These are phyloP conservation scores for Myotis lucifugus DNA, from an alignment of 2,113 vertebrate species.

Conservation along the genomic window DNA sequence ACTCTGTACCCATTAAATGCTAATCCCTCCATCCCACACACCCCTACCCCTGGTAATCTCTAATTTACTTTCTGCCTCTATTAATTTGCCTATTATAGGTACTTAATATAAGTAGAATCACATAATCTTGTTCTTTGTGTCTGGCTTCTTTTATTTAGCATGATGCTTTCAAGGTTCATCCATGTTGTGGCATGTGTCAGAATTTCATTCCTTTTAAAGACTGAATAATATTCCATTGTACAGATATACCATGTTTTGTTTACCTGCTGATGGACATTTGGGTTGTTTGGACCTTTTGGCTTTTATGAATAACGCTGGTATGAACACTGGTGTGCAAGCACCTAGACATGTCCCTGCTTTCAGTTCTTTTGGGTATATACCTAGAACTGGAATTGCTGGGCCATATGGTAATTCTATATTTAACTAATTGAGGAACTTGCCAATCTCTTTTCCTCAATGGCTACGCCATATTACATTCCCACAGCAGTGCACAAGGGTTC, in stretches of 20 bases:
- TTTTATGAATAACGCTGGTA: neutral
- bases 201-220: conserved; percentile 24
- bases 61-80: neutral
- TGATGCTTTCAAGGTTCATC: neutral
- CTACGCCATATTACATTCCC: neutral
- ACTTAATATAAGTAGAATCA: neutral
- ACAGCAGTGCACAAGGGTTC: neutral
- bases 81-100: neutral
- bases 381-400: neutral
- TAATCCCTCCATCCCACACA: neutral
- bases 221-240: neutral
- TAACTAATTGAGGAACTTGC: neutral
- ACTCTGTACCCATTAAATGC: neutral
- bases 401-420: neutral
- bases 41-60: neutral
- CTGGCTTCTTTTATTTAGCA: conserved; percentile 25
- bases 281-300: neutral
- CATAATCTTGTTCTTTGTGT: neutral
- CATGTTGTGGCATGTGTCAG: neutral
- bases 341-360: neutral
- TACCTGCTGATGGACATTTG: neutral
- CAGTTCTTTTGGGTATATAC: neutral
- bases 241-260: neutral
- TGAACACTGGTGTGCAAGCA: neutral
- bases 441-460: neutral